Conservation (phyloP, 2,888 invertebrate genomes). For the Agrotis puta region DNA sequence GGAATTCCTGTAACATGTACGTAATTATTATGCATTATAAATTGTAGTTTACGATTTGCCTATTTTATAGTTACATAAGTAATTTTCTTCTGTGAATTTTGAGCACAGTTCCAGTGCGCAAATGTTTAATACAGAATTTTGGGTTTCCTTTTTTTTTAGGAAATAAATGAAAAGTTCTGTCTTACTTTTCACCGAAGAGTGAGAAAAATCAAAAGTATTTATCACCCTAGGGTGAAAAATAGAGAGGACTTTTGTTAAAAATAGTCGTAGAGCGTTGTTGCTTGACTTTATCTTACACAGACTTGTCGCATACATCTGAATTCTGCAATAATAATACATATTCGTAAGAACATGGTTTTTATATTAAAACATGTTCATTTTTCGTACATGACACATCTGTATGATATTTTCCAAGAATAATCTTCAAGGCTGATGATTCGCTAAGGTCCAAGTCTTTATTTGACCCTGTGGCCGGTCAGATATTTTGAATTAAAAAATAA, state of each 20-base stretch:
- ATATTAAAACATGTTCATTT: slow-evolving; percentile 30
- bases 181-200: too few species aligned
- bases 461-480: slow-evolving; percentile 39
- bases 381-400: slow-evolving; percentile 37
- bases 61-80: not conserved
- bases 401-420: slow-evolving; percentile 46
- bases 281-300: not conserved
- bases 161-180: too few species aligned
- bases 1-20: slow-evolving; percentile 25
- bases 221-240: too few species aligned
- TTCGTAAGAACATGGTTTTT: not conserved
- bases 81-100: slow-evolving; percentile 2
- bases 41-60: not conserved
- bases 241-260: too few species aligned
- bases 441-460: slow-evolving; percentile 42
- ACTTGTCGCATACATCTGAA: not conserved
- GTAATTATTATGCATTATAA: slow-evolving; percentile 21
- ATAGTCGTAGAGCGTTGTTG: too few species aligned
- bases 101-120: too few species aligned
- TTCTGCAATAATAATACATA: not conserved
- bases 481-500: slow-evolving; percentile 14
- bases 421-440: slow-evolving; percentile 41
- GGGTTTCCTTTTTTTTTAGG: too few species aligned
- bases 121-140: too few species aligned
- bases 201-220: too few species aligned